Evolutionary conservation across 2,113 vertebrate genomes (phyloP).

Genomic region (Vireo altiloquus): DNA sequence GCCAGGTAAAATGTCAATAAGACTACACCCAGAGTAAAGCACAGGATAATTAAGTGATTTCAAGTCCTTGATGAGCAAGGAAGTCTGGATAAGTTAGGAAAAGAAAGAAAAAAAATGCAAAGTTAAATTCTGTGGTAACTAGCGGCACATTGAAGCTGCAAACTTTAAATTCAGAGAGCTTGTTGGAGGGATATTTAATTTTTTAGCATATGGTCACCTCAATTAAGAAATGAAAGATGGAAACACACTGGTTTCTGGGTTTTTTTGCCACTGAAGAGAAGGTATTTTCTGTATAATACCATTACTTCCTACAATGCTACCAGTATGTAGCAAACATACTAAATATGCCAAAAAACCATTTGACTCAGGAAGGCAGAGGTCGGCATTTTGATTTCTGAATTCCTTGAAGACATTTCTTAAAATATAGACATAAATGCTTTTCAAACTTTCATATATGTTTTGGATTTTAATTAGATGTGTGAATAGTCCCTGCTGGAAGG

Average conservation of each 20-base stretch:
- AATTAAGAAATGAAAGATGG: background rate
- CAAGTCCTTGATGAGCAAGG: background rate
- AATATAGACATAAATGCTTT: background rate
- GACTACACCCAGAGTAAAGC: background rate
- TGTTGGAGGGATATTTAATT: background rate
- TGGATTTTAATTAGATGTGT: background rate
- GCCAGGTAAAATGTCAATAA: background rate
- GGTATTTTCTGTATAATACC: background rate
- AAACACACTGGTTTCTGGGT: background rate
- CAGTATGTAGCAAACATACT: background rate
- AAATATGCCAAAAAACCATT: background rate
- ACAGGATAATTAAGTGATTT: background rate
- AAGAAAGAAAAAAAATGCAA: background rate
- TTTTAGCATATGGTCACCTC: background rate
- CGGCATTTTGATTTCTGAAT: background rate
- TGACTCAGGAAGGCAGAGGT: background rate
- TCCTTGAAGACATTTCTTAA: background rate
- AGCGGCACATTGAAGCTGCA: background rate
- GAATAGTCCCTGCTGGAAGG: background rate
- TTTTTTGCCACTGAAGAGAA: background rate
- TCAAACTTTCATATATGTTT: background rate
- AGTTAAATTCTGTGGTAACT: background rate
- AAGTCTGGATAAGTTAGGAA: background rate
- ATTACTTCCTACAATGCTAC: background rate
- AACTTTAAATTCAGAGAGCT: background rate